These are phyloP conservation scores for Gallinago jamesoni DNA, from an alignment of 2,113 vertebrate species.

Conservation along the genomic window DNA sequence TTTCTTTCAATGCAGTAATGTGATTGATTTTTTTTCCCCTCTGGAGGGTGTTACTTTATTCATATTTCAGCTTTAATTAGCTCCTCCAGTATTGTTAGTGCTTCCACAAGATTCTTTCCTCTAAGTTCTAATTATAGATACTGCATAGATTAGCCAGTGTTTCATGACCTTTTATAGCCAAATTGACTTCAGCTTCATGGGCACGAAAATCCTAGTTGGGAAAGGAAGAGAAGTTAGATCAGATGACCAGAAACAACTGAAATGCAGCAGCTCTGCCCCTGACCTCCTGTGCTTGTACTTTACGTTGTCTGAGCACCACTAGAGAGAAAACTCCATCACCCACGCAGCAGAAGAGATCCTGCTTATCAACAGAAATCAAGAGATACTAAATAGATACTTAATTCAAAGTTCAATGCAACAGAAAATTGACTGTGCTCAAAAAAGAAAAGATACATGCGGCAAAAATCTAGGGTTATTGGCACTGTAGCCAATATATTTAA, in stretches of 20 bases:
- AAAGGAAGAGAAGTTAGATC: background rate
- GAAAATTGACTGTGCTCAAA: background rate
- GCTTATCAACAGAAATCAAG: background rate
- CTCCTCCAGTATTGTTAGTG: background rate
- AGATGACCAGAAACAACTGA: background rate
- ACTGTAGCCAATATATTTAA: background rate
- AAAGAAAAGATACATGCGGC: background rate
- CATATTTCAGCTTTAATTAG: constrained; percentile 31
- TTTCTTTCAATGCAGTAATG: background rate
- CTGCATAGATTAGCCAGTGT: background rate
- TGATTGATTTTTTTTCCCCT: background rate
- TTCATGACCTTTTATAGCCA: constrained; percentile 6
- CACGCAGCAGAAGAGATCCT: background rate
- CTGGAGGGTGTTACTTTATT: background rate
- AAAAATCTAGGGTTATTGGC: background rate
- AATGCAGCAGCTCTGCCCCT: background rate
- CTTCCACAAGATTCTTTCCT: background rate
- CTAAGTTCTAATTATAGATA: background rate
- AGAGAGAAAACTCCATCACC: background rate
- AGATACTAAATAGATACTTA: background rate
- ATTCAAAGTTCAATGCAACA: background rate
- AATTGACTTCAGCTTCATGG: background rate
- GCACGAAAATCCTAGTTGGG: background rate
- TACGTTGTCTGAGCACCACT: background rate
- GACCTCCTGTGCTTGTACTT: background rate